These are phyloP conservation scores for Diaperis boleti DNA, from an alignment of 2,888 invertebrate genomes.

Conservation along the genomic window DNA sequence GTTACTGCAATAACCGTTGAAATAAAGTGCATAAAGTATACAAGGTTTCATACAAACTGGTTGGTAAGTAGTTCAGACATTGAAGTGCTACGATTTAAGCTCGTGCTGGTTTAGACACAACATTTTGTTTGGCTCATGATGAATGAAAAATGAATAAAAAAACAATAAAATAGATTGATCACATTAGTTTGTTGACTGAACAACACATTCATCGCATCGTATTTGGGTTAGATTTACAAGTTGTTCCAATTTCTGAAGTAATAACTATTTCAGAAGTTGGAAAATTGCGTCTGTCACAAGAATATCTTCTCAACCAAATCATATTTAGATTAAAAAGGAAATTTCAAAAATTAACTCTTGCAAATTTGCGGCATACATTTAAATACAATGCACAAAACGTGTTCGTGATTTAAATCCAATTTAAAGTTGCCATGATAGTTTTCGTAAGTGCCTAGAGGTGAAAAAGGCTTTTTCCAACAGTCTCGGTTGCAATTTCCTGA, in stretches of 20 bases:
- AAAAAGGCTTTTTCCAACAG: slow-evolving; percentile 16
- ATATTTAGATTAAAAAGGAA: neutral
- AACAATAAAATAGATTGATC: no score
- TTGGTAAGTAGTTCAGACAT: no score
- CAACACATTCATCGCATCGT: no score
- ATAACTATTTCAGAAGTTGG: neutral
- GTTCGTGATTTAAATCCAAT: slow-evolving; percentile 36
- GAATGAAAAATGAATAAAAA: no score
- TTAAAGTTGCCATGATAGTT: slow-evolving; percentile 39
- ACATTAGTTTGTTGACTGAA: no score
- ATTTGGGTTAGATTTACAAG: no score
- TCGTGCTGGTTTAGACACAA: no score
- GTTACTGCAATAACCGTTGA: no score
- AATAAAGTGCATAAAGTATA: no score
- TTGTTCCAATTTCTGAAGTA: neutral
- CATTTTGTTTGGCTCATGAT: no score
- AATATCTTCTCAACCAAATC: neutral
- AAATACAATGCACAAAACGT: slow-evolving; percentile 24
- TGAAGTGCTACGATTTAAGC: no score
- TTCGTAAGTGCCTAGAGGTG: slow-evolving; percentile 21
- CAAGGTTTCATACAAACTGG: no score
- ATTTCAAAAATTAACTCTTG: neutral
- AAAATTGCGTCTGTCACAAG: neutral
- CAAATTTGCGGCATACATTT: neutral
- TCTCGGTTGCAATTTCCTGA: slow-evolving; percentile 28